These are phyloP conservation scores for Aquatica leii DNA, from an alignment of 2,888 invertebrate genomes.

Conservation along the genomic window DNA sequence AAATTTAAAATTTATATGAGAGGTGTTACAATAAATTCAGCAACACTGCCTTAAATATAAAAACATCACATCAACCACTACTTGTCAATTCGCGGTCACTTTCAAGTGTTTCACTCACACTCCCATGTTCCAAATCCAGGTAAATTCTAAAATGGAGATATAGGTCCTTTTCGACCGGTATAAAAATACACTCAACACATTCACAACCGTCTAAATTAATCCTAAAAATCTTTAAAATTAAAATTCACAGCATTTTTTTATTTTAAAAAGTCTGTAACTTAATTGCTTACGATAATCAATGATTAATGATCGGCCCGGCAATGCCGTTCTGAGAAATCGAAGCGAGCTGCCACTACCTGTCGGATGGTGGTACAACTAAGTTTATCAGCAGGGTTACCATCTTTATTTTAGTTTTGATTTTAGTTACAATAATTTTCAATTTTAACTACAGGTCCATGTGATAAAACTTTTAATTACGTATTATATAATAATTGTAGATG, in stretches of 20 bases:
- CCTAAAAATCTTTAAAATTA: slow-evolving; percentile 17
- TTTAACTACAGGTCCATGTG: no score
- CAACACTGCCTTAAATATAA: slow-evolving; percentile 20
- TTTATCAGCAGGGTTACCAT: slow-evolving; percentile 3
- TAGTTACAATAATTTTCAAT: no score
- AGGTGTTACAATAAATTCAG: slow-evolving; percentile 25
- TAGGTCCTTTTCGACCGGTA: slow-evolving; percentile 26
- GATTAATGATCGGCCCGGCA: slow-evolving; percentile 56
- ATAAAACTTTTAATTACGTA: no score
- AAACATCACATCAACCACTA: slow-evolving; percentile 34
- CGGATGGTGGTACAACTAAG: slow-evolving; percentile 1
- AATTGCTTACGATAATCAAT: slow-evolving; percentile 53
- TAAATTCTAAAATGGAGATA: slow-evolving; percentile 52
- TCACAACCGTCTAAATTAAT: slow-evolving; percentile 19
- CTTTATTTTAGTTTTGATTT: no score
- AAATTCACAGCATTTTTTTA: slow-evolving; percentile 25
- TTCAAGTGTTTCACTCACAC: slow-evolving; percentile 46
- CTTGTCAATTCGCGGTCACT: slow-evolving; percentile 30
- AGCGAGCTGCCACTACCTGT: slow-evolving; percentile 11
- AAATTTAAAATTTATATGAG: slow-evolving; percentile 34
- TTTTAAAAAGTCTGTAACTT: slow-evolving; percentile 15
- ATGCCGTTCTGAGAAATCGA: slow-evolving; percentile 40
- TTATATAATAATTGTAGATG: no score
- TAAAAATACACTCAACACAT: slow-evolving; percentile 25
- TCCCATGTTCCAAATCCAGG: slow-evolving; percentile 46